Percentiles rank a stretch among this genome's conserved stretches.
These are phyloP conservation scores for Pediacus dermestoides DNA, from an alignment of 2,888 invertebrate species.

Conservation along the genomic window DNA sequence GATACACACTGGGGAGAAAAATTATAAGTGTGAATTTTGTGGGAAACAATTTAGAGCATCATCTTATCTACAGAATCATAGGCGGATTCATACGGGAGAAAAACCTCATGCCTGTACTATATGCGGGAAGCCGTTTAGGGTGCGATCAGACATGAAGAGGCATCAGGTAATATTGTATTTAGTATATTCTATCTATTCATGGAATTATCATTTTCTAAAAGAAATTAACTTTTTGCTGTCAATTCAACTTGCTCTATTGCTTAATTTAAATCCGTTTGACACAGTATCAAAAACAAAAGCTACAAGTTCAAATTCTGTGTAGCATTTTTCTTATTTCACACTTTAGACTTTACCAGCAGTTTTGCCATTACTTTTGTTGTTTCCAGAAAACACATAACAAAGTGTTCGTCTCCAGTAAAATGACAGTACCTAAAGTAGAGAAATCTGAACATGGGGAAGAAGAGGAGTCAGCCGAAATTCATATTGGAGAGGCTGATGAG, in stretches of 20 bases:
- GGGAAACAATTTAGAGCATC: conserved; percentile 81
- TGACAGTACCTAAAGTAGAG: conserved; percentile 27
- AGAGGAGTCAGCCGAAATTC: conserved; percentile 39
- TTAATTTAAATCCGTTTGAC: no score
- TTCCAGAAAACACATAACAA: conserved; percentile 67
- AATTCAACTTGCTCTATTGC: no score
- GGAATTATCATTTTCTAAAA: no score
- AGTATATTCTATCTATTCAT: no score
- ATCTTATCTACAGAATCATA: conserved; percentile 79
- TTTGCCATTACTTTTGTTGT: no score
- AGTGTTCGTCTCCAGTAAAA: conserved; percentile 17
- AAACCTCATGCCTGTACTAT: conserved; percentile 72
- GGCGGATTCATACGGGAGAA: conserved; percentile 81
- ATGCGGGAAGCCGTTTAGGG: conserved; percentile 79
- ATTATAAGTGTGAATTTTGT: conserved; percentile 83
- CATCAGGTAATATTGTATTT: no score
- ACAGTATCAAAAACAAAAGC: no score
- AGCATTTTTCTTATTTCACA: no score
- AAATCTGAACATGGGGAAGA: conserved; percentile 34
- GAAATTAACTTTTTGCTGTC: no score
- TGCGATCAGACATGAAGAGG: conserved; percentile 77
- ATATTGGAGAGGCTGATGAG: conserved; percentile 41
- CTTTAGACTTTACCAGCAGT: no score
- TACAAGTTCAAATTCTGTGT: no score
- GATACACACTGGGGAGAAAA: conserved; percentile 63